Percentiles rank a stretch among this genome's conserved stretches.
Evolutionary conservation across 2,888 invertebrate genomes (phyloP).

Genomic region (Lithophane semibrunnea): DNA sequence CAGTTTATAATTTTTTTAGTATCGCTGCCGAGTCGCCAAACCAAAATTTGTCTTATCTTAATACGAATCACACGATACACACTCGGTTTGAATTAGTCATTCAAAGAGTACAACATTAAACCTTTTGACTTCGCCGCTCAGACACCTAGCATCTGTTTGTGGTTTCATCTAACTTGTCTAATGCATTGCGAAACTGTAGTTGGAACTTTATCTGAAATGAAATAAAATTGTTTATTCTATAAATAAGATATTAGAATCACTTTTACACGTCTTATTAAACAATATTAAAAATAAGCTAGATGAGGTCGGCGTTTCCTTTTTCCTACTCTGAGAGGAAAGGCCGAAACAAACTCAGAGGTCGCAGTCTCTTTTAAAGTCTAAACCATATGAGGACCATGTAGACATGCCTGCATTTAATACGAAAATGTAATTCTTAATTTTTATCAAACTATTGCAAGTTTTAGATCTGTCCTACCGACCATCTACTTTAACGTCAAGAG

Average conservation of each 20-base stretch:
- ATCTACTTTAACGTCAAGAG: not conserved
- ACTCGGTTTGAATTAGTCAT: constrained; percentile 42
- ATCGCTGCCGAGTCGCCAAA: not conserved
- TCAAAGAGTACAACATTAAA: constrained; percentile 39
- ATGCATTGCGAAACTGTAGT: constrained; percentile 10
- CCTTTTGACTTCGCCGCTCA: constrained; percentile 59
- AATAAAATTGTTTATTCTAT: too few species aligned
- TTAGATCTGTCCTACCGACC: not conserved
- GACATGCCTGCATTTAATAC: not conserved
- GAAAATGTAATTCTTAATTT: not conserved
- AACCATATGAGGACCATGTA: too few species aligned
- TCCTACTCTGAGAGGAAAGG: too few species aligned
- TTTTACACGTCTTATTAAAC: too few species aligned
- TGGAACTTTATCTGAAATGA: not conserved
- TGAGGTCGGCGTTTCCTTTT: too few species aligned
- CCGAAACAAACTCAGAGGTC: too few species aligned
- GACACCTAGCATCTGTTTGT: constrained; percentile 40
- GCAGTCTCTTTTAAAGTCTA: too few species aligned
- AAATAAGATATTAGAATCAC: too few species aligned
- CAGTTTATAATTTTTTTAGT: constrained; percentile 3
- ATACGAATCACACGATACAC: constrained; percentile 29
- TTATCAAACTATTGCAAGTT: not conserved
- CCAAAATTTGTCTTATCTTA: constrained; percentile 21
- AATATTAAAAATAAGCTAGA: too few species aligned
- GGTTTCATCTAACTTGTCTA: constrained; percentile 34